Evolutionary conservation across 2,113 vertebrate species (phyloP).

Genomic region (Cricetomys ansorgei): DNA sequence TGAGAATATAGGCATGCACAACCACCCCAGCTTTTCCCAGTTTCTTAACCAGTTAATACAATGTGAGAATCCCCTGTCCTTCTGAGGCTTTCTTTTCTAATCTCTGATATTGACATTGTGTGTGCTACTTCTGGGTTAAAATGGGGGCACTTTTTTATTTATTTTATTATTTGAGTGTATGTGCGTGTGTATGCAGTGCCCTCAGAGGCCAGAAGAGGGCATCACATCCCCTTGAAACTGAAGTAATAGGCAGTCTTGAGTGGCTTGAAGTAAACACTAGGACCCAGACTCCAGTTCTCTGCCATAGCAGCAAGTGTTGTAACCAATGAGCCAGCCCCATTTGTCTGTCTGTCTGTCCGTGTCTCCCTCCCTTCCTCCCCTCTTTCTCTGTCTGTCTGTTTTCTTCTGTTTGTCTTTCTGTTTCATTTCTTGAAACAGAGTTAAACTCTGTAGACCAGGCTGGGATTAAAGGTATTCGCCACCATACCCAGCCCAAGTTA

Average conservation of each 20-base stretch:
- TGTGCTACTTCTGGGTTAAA: background rate
- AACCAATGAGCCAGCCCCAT: background rate
- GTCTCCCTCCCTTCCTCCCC: background rate
- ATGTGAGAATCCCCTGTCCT: constrained; percentile 24
- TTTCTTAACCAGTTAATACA: background rate
- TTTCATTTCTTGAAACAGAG: background rate
- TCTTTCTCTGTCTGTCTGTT: background rate
- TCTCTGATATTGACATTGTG: background rate
- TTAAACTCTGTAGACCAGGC: background rate
- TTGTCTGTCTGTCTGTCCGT: background rate
- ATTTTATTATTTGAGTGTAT: background rate
- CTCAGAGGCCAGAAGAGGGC: background rate
- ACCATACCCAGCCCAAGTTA: background rate
- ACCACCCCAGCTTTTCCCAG: too few relatives aligned
- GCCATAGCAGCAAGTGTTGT: background rate
- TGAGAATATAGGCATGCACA: too few relatives aligned
- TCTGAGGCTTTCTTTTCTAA: background rate
- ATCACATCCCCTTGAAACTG: background rate
- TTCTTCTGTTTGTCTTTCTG: background rate
- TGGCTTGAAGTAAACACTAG: background rate
- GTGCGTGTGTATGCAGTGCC: background rate
- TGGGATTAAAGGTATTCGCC: background rate
- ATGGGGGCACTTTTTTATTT: constrained; percentile 3
- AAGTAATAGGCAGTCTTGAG: background rate
- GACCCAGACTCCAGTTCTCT: background rate